phyloP scores from a whole-genome alignment of 2,888 invertebrate genomes.

The Acanthosepion lycidas region DNA sequence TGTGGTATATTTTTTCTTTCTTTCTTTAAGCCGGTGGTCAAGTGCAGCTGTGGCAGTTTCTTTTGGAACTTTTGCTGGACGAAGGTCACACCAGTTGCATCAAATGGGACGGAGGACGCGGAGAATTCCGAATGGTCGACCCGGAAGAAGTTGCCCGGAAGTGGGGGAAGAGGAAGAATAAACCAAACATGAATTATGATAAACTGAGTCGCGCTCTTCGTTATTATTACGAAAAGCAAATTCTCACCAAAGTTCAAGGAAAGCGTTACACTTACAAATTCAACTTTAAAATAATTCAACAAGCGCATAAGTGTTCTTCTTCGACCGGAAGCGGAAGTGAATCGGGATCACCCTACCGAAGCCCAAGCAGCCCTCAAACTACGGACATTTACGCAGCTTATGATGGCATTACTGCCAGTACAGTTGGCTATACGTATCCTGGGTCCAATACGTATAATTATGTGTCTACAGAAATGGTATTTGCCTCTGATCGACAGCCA shows the following conservation, averaged over 20 bases:
- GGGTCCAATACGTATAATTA: neutral
- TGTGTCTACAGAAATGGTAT: neutral
- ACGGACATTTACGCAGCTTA: neutral
- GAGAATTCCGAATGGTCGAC: conserved; percentile 71
- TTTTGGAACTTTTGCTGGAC: conserved; percentile 93
- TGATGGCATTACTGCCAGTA: neutral
- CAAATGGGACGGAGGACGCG: conserved; percentile 68
- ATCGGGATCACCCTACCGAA: conserved; percentile 35
- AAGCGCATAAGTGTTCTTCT: conserved; percentile 49
- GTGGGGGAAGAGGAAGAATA: conserved; percentile 68
- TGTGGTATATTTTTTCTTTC: neutral
- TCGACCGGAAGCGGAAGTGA: conserved; percentile 47
- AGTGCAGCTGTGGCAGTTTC: conserved; percentile 99
- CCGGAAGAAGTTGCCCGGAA: conserved; percentile 70
- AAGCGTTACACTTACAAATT: conserved; percentile 72
- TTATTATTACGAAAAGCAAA: conserved; percentile 75
- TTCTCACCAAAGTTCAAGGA: conserved; percentile 72
- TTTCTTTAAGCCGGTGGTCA: conserved; percentile 80
- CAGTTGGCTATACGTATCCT: neutral
- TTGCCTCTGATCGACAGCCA: neutral
- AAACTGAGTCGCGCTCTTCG: conserved; percentile 71
- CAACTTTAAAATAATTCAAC: conserved; percentile 59
- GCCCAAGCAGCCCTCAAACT: conserved; percentile 36
- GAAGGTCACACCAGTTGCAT: conserved; percentile 75
- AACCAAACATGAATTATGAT: conserved; percentile 72